Evolutionary conservation across 1,140 invertebrate species (phyloP), one percentile per base, ranked within the genome.

Genomic region (Drosophila oshimai): DNA sequence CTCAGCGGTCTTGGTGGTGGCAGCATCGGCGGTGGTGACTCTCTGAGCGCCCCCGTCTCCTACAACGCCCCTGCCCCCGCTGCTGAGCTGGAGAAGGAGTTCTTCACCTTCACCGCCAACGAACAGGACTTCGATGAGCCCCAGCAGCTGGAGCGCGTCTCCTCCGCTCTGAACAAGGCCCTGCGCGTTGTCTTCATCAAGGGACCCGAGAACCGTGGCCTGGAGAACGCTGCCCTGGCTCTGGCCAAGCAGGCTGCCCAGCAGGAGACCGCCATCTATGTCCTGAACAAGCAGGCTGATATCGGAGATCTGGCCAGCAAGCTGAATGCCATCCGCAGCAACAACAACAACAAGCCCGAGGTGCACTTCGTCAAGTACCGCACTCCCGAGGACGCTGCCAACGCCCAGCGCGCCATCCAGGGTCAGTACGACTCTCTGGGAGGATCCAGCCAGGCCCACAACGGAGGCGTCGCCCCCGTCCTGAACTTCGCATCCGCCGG

Each of bases 361-460:
- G 77, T 89, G 6, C 87, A 89, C 61, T 89, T 89, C 45, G 84
- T 89, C 71, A 89, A 89, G 64, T 89, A 84, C 60, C 71, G 80
- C 36, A 86, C 80, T 4, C 71, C 29, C 2, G 74, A 86, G 49
- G 81, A 86, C 18, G 81, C 81, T 47, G 71, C 72, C 46, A 79
- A 86, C 26, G 81, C 81, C 10, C 81, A 86, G 65, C 62, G 60
- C 22, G 74, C 77, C 31, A 86, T 86, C 45, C 81, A 86, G 44
- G 7, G 6, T 0, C 81, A 86, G 64, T 86, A 86, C 62, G 81
- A 86, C 29, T 36, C 53, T 37, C 53, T 86, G 71, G 78, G 78
- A 37, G 81, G 81, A 6, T 26, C 71, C 15, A 37, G 37, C 31
- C 78, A 79, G 41, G 50, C 67, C 13, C 49, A 57, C 49, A 72